Base-by-base conservation (phyloP, 2,888 invertebrate species). In the Drosophila pegasa region DNA sequence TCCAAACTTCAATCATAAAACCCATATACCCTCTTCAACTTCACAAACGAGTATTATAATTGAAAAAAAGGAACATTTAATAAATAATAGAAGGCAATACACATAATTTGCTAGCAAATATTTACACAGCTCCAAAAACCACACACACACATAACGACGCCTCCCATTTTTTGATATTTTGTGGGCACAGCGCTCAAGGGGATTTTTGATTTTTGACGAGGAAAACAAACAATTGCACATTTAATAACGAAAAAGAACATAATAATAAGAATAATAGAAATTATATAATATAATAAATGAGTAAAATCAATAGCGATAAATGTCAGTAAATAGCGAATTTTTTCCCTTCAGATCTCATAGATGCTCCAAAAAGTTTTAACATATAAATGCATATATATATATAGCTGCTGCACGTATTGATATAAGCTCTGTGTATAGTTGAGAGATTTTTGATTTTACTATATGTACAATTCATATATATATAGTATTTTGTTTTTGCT, bases 341-440 rank as follows among this genome's bases (percentile, higher is more conserved):
- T 73, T 75, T 63, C 69, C 45, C 70, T 78, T 75, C 74, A 71
- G 58, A 72, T 72, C 78, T 75, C 78, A 75, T 75, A 75, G 75
- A 35, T 78, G 78, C 78, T 75, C 69, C 62, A 65, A 50, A 51
- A 76, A 78, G 63, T 41, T 68, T 58, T 52, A 61, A 69, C 43
- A 50, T 55, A 72, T 51, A 58, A 16, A 45, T 16, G 16, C 45
- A 45, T 27, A 45, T 45, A 65, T 63, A 81, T 65, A 69, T 58
- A 75, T 74, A 57, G 85, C 67, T 65, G 73, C 60, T 78, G 75
- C 75, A 75, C 78, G 37, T 25, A 62, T 54, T 78, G 74, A 59
- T 37, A 50, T 78, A 75, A 75, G 78, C 48, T 75, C 74, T 68
- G 57, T 78, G 69, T 75, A 78, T 57, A 63, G 76, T 40, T 54